Evolutionary conservation across 2,888 invertebrate genomes (phyloP).

Genomic region (Cryptus armator): DNA sequence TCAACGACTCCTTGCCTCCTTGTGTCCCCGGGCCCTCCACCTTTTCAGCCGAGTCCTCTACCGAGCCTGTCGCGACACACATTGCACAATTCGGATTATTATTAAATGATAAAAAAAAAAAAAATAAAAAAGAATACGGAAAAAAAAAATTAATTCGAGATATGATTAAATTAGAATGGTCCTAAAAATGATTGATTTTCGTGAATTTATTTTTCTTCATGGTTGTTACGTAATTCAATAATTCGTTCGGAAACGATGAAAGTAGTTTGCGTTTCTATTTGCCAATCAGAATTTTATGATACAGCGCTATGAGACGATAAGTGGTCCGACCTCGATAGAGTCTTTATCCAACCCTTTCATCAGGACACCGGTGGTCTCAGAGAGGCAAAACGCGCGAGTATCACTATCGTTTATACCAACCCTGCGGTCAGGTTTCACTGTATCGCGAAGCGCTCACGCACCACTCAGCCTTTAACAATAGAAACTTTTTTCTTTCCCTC

Average conservation of each 20-base stretch:
- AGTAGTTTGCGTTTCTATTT: neutral
- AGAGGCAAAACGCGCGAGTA: conserved; percentile 56
- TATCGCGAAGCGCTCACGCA: conserved; percentile 68
- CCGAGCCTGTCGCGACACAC: conserved; percentile 77
- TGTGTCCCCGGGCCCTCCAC: conserved; percentile 84
- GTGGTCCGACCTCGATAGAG: conserved; percentile 18
- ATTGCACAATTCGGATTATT: conserved; percentile 15
- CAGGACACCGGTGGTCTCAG: conserved; percentile 42
- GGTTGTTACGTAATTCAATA: neutral
- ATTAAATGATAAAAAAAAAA: neutral
- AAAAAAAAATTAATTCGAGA: neutral
- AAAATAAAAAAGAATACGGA: neutral
- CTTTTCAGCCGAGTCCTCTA: conserved; percentile 83
- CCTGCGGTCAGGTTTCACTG: conserved; percentile 49
- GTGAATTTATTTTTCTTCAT: no score
- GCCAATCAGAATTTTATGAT: neutral
- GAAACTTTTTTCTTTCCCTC: conserved; percentile 17
- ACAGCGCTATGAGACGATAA: neutral
- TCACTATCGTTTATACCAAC: conserved; percentile 31
- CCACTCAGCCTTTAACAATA: conserved; percentile 56
- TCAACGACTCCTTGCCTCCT: conserved; percentile 83
- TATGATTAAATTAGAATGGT: neutral
- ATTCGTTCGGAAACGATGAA: neutral
- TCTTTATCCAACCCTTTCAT: conserved; percentile 57
- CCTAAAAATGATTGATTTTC: neutral